These are phyloP conservation scores for Drosophila malerkotliana DNA, from an alignment of 1,140 invertebrate species.

Conservation along the genomic window DNA sequence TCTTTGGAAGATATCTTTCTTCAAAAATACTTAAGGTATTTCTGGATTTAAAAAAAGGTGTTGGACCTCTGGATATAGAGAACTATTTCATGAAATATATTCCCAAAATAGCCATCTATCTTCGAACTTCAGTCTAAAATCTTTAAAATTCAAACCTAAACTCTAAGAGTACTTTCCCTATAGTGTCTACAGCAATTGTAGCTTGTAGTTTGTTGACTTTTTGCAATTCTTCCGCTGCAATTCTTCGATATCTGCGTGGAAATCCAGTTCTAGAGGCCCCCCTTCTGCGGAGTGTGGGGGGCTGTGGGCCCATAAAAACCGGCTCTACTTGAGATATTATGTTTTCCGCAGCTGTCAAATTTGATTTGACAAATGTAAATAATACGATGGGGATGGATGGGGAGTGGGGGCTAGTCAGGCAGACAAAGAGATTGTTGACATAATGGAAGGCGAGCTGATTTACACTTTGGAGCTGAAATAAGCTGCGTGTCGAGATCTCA, in stretches of 20 bases:
- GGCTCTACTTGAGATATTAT: slow-evolving; percentile 49
- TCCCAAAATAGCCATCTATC: too few relatives aligned
- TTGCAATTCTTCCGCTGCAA: not conserved
- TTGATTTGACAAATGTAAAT: slow-evolving; percentile 82
- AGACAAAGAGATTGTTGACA: slow-evolving; percentile 29
- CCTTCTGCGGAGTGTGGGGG: too few relatives aligned
- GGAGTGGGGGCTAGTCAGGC: not conserved
- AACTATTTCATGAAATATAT: too few relatives aligned
- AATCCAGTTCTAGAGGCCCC: slow-evolving; percentile 7
- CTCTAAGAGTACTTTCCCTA: too few relatives aligned
- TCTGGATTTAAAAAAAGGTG: too few relatives aligned
- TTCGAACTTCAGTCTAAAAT: too few relatives aligned
- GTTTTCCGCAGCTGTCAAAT: slow-evolving; percentile 81
- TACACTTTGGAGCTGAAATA: slow-evolving; percentile 24
- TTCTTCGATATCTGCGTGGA: not conserved
- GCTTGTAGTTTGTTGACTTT: slow-evolving; percentile 3
- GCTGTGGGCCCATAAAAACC: not conserved
- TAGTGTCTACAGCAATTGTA: not conserved
- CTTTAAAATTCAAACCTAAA: too few relatives aligned
- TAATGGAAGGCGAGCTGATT: slow-evolving; percentile 50
- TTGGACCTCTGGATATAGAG: too few relatives aligned
- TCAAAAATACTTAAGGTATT: too few relatives aligned
- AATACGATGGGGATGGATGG: slow-evolving; percentile 43
- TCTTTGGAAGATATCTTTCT: too few relatives aligned
- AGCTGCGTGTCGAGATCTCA: slow-evolving; percentile 41